phyloP scores from a whole-genome alignment of 2,797 vertebrate genomes.

The Xenops minutus region DNA sequence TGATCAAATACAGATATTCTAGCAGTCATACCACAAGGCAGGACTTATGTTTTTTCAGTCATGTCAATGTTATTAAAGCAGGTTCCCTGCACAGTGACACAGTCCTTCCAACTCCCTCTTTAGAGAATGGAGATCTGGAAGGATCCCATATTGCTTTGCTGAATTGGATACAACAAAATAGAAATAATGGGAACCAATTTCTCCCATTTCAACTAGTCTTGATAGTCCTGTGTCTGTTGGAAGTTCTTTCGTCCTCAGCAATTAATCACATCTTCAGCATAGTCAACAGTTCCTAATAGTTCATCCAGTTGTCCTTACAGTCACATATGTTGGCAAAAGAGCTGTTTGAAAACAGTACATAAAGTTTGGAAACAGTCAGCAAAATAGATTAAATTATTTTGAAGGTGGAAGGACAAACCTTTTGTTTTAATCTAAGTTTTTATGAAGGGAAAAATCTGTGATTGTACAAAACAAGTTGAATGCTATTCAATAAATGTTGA shows the following conservation, averaged over 20 bases:
- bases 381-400: neutral
- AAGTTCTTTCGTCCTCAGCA: neutral
- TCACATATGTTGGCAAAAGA: neutral
- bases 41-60: neutral
- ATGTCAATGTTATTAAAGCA: neutral
- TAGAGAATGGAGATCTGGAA: neutral
- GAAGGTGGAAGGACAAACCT: neutral
- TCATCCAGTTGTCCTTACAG: neutral
- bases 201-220: neutral
- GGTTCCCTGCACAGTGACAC: neutral
- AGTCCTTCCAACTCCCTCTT: neutral
- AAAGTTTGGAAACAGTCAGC: neutral
- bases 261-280: neutral
- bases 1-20: neutral
- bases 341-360: neutral
- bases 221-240: neutral
- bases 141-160: neutral
- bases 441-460: neutral
- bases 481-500: neutral
- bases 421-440: neutral
- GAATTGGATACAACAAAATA: neutral
- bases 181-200: neutral
- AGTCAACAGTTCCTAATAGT: neutral
- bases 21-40: neutral
- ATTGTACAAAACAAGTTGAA: neutral